Evolutionary conservation across 2,888 invertebrate species (phyloP).

Genomic region (Epinotia brunnichana): DNA sequence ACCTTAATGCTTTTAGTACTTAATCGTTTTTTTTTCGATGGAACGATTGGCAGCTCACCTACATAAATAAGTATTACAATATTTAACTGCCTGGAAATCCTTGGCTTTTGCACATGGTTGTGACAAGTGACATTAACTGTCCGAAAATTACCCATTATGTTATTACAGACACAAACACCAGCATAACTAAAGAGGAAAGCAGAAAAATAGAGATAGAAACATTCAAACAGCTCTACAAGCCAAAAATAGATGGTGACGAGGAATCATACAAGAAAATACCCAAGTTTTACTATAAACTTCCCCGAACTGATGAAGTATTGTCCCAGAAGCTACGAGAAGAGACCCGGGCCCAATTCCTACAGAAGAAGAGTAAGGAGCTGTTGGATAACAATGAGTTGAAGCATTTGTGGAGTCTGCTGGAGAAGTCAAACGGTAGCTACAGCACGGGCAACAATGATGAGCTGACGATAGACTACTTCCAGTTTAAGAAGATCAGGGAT

Average conservation of each 20-base stretch:
- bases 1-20: no score
- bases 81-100: no score
- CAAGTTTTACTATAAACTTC: constrained; percentile 90
- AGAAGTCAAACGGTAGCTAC: constrained; percentile 91
- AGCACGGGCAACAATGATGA: constrained; percentile 87
- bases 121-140: no score
- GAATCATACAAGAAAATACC: constrained; percentile 86
- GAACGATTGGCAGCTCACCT: no score
- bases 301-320: constrained; percentile 89
- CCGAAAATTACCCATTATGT: not conserved
- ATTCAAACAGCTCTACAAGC: constrained; percentile 83
- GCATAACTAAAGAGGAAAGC: constrained; percentile 74
- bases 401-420: constrained; percentile 92
- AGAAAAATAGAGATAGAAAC: constrained; percentile 80
- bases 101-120: no score
- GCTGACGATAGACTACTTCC: constrained; percentile 92
- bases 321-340: constrained; percentile 94
- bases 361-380: constrained; percentile 92
- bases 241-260: constrained; percentile 72
- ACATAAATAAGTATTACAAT: no score
- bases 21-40: no score
- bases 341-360: constrained; percentile 93
- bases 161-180: constrained; percentile 67
- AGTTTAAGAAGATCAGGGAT: constrained; percentile 91
- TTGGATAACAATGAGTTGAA: constrained; percentile 94